These are phyloP conservation scores for Campoletis raptor DNA, from an alignment of 2,888 invertebrate species.

Conservation along the genomic window DNA sequence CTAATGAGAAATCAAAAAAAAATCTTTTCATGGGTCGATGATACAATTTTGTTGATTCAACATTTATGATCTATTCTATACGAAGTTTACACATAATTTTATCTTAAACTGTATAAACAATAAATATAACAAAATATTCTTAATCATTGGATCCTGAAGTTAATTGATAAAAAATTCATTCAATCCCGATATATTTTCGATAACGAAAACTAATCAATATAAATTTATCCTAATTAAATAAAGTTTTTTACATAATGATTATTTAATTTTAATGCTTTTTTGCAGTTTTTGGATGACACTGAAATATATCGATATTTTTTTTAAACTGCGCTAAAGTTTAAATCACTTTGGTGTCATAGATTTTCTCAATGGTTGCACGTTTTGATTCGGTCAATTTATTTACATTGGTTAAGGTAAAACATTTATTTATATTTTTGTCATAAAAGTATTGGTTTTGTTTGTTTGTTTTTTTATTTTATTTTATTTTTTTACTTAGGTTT, in stretches of 20 bases:
- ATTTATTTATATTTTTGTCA: slow-evolving; percentile 12
- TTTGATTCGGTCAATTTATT: slow-evolving; percentile 39
- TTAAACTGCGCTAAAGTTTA: background rate
- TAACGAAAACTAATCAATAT: background rate
- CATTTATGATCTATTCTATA: slow-evolving; percentile 44
- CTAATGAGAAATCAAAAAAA: slow-evolving; percentile 25
- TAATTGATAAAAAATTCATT: background rate
- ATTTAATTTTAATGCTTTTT: background rate
- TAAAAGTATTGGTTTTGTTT: background rate
- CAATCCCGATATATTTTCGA: background rate
- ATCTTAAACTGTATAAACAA: background rate
- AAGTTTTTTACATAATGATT: background rate
- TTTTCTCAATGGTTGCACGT: background rate
- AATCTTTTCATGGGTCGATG: background rate
- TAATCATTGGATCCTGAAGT: background rate
- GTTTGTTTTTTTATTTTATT: background rate
- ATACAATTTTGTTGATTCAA: slow-evolving; percentile 33
- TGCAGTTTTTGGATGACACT: background rate
- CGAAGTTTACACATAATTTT: slow-evolving; percentile 30
- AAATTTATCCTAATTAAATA: background rate
- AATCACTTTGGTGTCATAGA: background rate
- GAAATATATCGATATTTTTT: background rate
- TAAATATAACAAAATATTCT: background rate
- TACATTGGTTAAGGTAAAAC: slow-evolving; percentile 44
- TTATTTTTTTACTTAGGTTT: background rate